Evolutionary conservation across 2,797 vertebrate species (phyloP).

Genomic region (Acanthurus lineatus): DNA sequence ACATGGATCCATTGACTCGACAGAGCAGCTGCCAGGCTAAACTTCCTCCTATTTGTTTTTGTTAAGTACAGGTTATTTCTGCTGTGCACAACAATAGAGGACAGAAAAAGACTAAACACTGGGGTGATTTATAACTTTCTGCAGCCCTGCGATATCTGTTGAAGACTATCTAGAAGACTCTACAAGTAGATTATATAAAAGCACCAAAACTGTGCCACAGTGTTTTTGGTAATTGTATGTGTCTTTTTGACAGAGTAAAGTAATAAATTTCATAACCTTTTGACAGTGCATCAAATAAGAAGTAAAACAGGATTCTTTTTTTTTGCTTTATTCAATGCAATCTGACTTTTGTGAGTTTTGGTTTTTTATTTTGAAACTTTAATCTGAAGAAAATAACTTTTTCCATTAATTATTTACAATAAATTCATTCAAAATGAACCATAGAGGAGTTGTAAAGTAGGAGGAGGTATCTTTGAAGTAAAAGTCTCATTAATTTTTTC

Average conservation of each 20-base stretch:
- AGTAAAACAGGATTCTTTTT: neutral
- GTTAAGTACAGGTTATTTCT: conserved; percentile 10
- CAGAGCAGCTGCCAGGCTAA: conserved; percentile 14
- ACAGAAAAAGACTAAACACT: conserved; percentile 2
- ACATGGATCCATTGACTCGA: conserved; percentile 14
- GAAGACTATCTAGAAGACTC: neutral
- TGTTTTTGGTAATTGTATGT: neutral
- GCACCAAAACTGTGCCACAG: neutral
- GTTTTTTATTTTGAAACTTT: neutral
- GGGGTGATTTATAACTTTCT: neutral
- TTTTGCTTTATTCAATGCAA: neutral
- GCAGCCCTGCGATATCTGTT: neutral
- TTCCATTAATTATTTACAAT: neutral
- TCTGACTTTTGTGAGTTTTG: neutral
- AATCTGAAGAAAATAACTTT: neutral
- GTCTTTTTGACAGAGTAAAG: neutral
- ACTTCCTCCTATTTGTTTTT: conserved; percentile 22
- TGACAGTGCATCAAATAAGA: neutral
- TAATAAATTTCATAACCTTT: neutral
- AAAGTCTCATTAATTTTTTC: neutral
- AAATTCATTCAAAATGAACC: neutral
- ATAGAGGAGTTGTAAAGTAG: neutral
- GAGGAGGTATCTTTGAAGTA: neutral
- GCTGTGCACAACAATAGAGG: neutral
- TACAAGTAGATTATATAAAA: neutral